A percentile compares a stretch with the other conserved stretches of the same genome.
Conservation (phyloP, 2,113 vertebrate species). For the Trinectes maculatus region DNA sequence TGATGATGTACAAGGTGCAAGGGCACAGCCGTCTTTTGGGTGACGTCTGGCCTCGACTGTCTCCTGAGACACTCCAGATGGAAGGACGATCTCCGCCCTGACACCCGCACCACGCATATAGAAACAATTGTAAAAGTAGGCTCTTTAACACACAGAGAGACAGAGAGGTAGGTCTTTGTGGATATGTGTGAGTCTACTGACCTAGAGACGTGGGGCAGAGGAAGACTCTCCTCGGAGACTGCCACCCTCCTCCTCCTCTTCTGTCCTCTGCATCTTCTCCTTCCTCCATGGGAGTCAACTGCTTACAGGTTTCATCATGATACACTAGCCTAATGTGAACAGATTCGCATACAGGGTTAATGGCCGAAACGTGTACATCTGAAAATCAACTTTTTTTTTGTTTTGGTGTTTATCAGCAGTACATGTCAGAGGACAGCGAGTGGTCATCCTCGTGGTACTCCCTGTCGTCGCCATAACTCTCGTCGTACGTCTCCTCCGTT, state of each 20-base stretch:
- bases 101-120: neutral
- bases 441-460: conserved; percentile 89
- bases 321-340: conserved; percentile 85
- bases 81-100: conserved; percentile 95
- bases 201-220: conserved; percentile 93
- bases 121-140: neutral
- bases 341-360: conserved; percentile 12
- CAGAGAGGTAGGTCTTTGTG: neutral
- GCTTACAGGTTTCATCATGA: conserved; percentile 92
- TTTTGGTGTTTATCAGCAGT: conserved; percentile 54
- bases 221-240: conserved; percentile 90
- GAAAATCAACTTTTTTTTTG: neutral
- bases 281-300: conserved; percentile 87
- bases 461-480: conserved; percentile 84
- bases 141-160: neutral
- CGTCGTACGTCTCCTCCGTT: conserved; percentile 87
- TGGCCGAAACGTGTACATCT: neutral
- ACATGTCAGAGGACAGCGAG: conserved; percentile 92
- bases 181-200: conserved; percentile 64
- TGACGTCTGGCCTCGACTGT: conserved; percentile 88
- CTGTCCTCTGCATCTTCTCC: conserved; percentile 75
- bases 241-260: conserved; percentile 79
- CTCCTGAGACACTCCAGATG: conserved; percentile 96
- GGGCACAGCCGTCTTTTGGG: conserved; percentile 94
- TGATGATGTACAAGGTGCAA: conserved; percentile 96